Evolutionary conservation across 2,888 invertebrate species (phyloP).

Genomic region (Orthonevra nobilis): DNA sequence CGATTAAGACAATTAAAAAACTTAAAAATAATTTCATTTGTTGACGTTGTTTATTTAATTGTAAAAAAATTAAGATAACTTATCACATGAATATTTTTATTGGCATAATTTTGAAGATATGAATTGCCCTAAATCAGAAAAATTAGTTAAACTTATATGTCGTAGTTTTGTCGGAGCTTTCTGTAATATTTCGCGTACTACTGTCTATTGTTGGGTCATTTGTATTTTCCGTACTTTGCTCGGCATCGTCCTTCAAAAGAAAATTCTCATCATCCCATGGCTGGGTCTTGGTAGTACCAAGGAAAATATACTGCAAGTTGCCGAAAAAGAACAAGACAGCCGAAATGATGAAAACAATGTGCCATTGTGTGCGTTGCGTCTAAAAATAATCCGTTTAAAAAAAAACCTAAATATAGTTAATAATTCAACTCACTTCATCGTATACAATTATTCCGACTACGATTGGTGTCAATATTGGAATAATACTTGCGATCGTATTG

Average conservation of each 20-base stretch:
- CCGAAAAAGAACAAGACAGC: constrained; percentile 85
- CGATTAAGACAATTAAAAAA: no score
- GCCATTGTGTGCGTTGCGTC: constrained; percentile 84
- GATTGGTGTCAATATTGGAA: constrained; percentile 83
- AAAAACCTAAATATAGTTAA: no score
- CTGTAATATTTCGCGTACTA: no score
- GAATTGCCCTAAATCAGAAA: no score
- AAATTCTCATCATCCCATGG: constrained; percentile 85
- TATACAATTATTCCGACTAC: constrained; percentile 81
- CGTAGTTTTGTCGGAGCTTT: no score
- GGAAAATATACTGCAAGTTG: constrained; percentile 85
- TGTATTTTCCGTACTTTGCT: not conserved
- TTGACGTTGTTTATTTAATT: no score
- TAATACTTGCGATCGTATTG: constrained; percentile 82
- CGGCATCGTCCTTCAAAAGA: constrained; percentile 44
- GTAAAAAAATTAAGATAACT: no score
- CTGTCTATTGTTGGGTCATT: no score
- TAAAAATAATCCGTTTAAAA: constrained; percentile 76
- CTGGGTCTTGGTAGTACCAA: constrained; percentile 85
- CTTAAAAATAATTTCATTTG: no score
- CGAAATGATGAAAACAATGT: constrained; percentile 84
- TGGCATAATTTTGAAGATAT: no score
- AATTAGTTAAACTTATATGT: no score
- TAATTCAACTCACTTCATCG: constrained; percentile 65
- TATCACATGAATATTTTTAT: no score